Conservation (phyloP, 2,888 invertebrate species). For the Nymphalis polychloros region DNA sequence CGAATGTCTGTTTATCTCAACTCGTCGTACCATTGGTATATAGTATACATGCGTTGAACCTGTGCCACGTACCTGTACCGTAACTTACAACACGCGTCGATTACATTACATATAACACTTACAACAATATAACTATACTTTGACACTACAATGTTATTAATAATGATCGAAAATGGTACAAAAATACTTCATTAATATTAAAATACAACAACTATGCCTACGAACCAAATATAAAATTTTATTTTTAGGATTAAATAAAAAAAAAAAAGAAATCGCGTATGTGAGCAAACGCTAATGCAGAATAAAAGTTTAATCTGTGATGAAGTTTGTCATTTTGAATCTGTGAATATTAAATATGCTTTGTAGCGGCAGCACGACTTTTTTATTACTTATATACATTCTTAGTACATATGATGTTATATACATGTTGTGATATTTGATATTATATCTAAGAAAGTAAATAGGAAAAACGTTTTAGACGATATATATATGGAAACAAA, state of each 20-base stretch:
- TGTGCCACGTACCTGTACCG: neutral
- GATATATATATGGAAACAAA: neutral
- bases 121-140: conserved; percentile 31
- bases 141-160: conserved; percentile 37
- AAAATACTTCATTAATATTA: conserved; percentile 41
- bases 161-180: conserved; percentile 41
- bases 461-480: neutral
- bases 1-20: too few relatives aligned
- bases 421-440: neutral
- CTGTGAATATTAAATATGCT: neutral
- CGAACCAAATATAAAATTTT: neutral
- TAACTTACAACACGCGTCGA: neutral
- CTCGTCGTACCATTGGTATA: neutral
- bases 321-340: neutral
- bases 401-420: conserved; percentile 5
- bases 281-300: neutral
- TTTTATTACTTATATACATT: neutral
- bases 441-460: neutral
- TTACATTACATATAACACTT: conserved; percentile 28
- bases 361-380: conserved; percentile 1
- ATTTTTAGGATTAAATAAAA: neutral
- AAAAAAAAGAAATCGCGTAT: neutral
- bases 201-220: neutral
- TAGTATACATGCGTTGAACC: neutral
- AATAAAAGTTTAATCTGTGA: neutral